phyloP scores from a whole-genome alignment of 1,140 invertebrate genomes.

The Lepidurus couesii region DNA sequence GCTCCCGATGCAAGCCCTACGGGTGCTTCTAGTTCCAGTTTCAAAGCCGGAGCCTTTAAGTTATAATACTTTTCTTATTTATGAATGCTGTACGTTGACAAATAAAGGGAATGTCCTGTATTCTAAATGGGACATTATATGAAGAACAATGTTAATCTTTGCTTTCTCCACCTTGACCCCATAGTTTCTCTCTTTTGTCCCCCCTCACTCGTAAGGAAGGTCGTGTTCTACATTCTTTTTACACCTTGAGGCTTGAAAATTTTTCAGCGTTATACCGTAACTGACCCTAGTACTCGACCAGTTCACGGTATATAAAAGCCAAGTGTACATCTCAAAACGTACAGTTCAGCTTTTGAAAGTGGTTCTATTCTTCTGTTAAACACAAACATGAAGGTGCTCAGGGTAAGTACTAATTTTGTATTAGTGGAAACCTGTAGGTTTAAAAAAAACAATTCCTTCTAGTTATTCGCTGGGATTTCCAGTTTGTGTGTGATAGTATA shows the following conservation, averaged over 20 bases:
- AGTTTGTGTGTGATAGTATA: not conserved
- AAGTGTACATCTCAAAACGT: not conserved
- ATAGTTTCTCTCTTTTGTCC: not conserved
- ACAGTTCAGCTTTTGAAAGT: not conserved
- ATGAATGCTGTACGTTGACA: not conserved
- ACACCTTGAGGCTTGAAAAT: not conserved
- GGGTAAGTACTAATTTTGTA: not conserved
- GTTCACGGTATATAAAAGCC: not conserved
- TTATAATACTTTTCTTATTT: not conserved
- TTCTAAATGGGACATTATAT: not conserved
- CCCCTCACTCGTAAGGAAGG: not conserved
- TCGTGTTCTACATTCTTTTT: not conserved
- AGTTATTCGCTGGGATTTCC: not conserved
- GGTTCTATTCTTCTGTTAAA: not conserved
- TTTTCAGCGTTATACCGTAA: not conserved
- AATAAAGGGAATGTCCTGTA: not conserved
- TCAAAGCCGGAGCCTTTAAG: not conserved
- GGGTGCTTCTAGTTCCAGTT: not conserved
- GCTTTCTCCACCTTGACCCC: not conserved
- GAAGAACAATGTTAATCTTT: not conserved
- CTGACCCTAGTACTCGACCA: not conserved
- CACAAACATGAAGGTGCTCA: not conserved
- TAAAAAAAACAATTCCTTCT: not conserved
- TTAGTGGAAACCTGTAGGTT: not conserved
- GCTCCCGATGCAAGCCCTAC: not conserved